phyloP scores from a whole-genome alignment of 2,888 invertebrate species.

The Archaeoteleia sp. region DNA sequence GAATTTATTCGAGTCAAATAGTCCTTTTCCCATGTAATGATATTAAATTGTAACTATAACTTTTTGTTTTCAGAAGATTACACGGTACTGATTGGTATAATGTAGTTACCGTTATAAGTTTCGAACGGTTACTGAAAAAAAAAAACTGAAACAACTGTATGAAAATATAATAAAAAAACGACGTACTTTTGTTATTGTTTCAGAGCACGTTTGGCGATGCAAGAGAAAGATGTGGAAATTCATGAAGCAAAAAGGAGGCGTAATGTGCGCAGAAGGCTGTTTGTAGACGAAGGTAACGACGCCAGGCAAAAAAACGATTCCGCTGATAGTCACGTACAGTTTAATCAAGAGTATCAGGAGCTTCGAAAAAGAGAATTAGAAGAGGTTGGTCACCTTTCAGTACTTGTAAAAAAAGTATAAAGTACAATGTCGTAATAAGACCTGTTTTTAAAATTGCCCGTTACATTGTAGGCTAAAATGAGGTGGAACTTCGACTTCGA shows the following conservation, averaged over 20 bases:
- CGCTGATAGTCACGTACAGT: constrained; percentile 59
- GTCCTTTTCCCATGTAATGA: too few species aligned
- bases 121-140: too few species aligned
- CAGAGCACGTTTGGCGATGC: constrained; percentile 70
- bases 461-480: constrained; percentile 70
- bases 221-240: constrained; percentile 61
- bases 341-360: constrained; percentile 59
- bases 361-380: constrained; percentile 51
- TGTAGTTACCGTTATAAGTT: too few species aligned
- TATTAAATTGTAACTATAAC: too few species aligned
- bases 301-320: constrained; percentile 42
- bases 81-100: too few species aligned
- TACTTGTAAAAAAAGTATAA: not conserved
- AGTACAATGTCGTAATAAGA: not conserved
- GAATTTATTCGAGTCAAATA: too few species aligned
- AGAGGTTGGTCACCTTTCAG: constrained; percentile 54
- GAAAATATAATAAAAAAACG: constrained; percentile 28
- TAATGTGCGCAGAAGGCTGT: constrained; percentile 74
- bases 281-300: constrained; percentile 67
- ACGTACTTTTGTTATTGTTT: constrained; percentile 40
- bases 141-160: too few species aligned
- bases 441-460: too few species aligned
- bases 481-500: constrained; percentile 79
- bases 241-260: constrained; percentile 56
- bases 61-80: too few species aligned